phyloP scores from a whole-genome alignment of 2,797 vertebrate species.

The Melanotaenia trifasciata region DNA sequence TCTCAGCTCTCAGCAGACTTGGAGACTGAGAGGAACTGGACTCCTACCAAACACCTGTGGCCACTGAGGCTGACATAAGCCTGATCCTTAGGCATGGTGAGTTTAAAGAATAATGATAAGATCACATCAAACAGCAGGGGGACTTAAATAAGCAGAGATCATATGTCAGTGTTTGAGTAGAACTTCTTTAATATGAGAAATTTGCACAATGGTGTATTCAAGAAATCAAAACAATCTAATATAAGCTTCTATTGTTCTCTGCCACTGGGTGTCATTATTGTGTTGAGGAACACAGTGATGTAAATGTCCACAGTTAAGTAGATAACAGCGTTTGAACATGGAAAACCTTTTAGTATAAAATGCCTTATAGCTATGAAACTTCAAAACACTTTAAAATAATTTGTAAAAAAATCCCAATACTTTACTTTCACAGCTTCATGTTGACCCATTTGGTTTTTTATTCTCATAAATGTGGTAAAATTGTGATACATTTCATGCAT shows the following conservation, averaged over 20 bases:
- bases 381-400: not conserved
- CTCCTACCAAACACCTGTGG: constrained; percentile 74
- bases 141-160: constrained; percentile 42
- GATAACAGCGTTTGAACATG: constrained; percentile 6
- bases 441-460: constrained; percentile 5
- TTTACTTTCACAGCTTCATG: constrained; percentile 16
- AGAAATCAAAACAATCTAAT: constrained; percentile 17
- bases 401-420: constrained; percentile 6
- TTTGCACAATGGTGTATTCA: constrained; percentile 15
- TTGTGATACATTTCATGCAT: not conserved
- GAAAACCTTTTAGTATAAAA: constrained; percentile 5
- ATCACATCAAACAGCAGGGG: constrained; percentile 39
- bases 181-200: constrained; percentile 35
- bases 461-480: constrained; percentile 1
- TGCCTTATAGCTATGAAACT: not conserved
- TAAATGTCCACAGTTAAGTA: not conserved
- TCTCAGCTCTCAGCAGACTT: constrained; percentile 37
- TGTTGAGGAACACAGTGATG: constrained; percentile 32
- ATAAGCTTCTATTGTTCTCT: constrained; percentile 38
- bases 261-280: constrained; percentile 76
- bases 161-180: constrained; percentile 19
- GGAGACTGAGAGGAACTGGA: constrained; percentile 58
- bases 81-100: constrained; percentile 31
- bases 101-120: constrained; percentile 29
- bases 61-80: constrained; percentile 37